phyloP scores from a whole-genome alignment of 2,888 invertebrate species.

The Acrobasis consociella region DNA sequence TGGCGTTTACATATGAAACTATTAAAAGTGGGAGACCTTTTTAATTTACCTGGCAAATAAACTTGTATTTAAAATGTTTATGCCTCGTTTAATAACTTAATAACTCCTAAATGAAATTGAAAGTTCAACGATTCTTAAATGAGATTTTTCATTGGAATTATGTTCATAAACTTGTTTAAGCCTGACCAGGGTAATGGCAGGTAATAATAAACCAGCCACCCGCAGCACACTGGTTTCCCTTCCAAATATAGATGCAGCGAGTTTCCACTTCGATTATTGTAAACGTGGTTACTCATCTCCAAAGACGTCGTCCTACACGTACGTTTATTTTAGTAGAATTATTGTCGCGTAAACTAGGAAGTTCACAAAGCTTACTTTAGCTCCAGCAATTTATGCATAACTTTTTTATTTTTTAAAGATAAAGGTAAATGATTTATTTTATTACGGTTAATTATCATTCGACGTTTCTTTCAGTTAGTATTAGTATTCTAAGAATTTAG shows the following conservation, averaged over 20 bases:
- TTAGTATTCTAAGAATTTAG: too few species aligned
- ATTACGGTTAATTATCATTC: too few species aligned
- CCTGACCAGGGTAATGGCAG: slow-evolving; percentile 3
- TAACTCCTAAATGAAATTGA: too few species aligned
- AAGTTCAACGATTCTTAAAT: not conserved
- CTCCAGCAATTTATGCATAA: not conserved
- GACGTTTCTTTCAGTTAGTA: too few species aligned
- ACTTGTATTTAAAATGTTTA: too few species aligned
- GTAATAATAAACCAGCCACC: slow-evolving; percentile 9
- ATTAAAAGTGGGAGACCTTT: too few species aligned
- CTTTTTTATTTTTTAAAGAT: too few species aligned
- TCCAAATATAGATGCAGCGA: slow-evolving; percentile 25
- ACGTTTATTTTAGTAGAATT: not conserved
- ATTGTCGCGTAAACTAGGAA: not conserved
- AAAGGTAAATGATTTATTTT: too few species aligned
- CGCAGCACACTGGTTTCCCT: not conserved
- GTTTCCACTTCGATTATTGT: not conserved
- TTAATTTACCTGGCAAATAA: too few species aligned
- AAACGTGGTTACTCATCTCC: slow-evolving; percentile 23
- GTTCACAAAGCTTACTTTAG: not conserved
- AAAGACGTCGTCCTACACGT: slow-evolving; percentile 12
- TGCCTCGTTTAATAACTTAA: too few species aligned
- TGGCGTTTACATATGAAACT: too few species aligned
- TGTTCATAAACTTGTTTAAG: not conserved
- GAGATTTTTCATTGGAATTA: not conserved